Base-by-base conservation (phyloP, 2,797 vertebrate genomes). In the Ptychobarbus kaznakovi region DNA sequence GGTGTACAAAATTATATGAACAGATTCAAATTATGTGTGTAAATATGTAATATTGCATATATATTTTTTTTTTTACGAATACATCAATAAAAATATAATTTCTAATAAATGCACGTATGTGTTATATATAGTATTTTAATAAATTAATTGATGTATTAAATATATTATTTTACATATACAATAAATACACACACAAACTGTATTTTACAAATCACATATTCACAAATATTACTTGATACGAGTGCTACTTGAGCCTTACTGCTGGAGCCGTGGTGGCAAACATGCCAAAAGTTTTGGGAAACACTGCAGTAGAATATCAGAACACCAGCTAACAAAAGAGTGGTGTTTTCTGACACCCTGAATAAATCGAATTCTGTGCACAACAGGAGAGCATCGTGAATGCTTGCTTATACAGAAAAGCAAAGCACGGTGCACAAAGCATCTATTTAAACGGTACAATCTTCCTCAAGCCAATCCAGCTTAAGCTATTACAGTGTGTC, bases 301-400 rank as follows among this genome's bases (percentile, higher is more conserved):
- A 77, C 46, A 72, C 76, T 56, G 25, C 28, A 18, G 61, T 10
- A 56, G 18, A 84, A 76, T 35, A 42, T 78, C 38, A 69, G 75
- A 42, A 16, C 38, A 10, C 11, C n/a, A 1, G 20, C 25, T 56
- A 70, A 79, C 20, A 73, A 85, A 79, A 18, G 25, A 77, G 16
- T 32, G 53, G 15, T 16, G 1, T 22, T 58, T 66, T 56, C 32
- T 32, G 32, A 38, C 40, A 49, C 73, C 51, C 73, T 65, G 44
- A 75, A 35, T 53, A 85, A 82, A 85, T 70, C 13, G 2, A 77
- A 78, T 56, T 75, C 66, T 1, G 6, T 22, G 20, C 49, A 40
- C 66, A 69, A 84, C 90, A 72, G 77, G 58, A 83, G 40, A 88
- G 86, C 77, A 86, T 89, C 82, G 90, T 89, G 87, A 87, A 92